These are phyloP conservation scores for Morpho deidamia DNA, from an alignment of 2,888 invertebrate genomes.

Conservation along the genomic window DNA sequence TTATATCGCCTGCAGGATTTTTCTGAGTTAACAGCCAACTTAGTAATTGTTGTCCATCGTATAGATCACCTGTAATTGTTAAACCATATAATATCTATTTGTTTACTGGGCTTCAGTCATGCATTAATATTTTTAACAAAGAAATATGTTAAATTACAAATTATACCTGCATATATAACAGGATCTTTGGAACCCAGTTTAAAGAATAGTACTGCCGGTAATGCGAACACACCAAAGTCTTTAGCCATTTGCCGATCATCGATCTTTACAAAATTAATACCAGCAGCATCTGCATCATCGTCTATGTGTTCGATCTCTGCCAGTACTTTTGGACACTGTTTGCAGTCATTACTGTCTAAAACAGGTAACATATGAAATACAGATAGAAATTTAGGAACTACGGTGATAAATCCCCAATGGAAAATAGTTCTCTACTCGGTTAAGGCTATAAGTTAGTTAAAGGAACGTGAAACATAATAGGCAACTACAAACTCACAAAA, in stretches of 20 bases:
- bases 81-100: too few relatives aligned
- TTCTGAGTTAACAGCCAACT: slow-evolving; percentile 95
- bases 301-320: slow-evolving; percentile 95
- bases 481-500: slow-evolving; percentile 85
- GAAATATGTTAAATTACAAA: too few relatives aligned
- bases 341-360: slow-evolving; percentile 96
- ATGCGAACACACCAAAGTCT: slow-evolving; percentile 91
- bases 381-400: slow-evolving; percentile 36
- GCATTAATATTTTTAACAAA: too few relatives aligned
- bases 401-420: not conserved
- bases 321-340: slow-evolving; percentile 93
- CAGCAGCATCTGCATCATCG: slow-evolving; percentile 93
- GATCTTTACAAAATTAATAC: slow-evolving; percentile 95
- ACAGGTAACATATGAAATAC: slow-evolving; percentile 73
- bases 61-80: slow-evolving; percentile 83
- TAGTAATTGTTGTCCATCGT: slow-evolving; percentile 92
- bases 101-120: too few relatives aligned
- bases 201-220: slow-evolving; percentile 94
- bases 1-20: slow-evolving; percentile 93
- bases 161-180: slow-evolving; percentile 90
- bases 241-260: slow-evolving; percentile 93
- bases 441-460: too few relatives aligned
- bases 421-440: too few relatives aligned
- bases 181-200: slow-evolving; percentile 92
- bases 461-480: too few relatives aligned